A percentile compares a stretch with the other conserved stretches of the same genome.
phyloP scores from a whole-genome alignment of 2,888 invertebrate species.

The Ichneumoninae sp. region DNA sequence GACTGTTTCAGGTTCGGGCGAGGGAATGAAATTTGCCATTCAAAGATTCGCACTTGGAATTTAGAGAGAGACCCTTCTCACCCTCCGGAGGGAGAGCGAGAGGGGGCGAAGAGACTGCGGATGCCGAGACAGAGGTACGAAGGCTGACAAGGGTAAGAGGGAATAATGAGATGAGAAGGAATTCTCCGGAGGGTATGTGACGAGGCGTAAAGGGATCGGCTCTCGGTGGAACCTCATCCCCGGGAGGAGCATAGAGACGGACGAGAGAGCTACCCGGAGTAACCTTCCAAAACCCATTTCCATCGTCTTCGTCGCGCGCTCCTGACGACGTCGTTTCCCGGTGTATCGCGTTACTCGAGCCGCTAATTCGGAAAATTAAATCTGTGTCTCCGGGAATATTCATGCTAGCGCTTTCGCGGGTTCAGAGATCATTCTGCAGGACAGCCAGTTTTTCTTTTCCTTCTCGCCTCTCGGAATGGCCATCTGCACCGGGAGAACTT shows the following conservation, averaged over 20 bases:
- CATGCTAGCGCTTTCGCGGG: neutral
- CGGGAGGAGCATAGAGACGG: conserved; percentile 21
- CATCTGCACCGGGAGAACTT: neutral
- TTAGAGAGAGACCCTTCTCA: neutral
- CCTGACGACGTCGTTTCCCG: conserved; percentile 24
- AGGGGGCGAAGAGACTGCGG: neutral
- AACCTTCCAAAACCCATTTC: conserved; percentile 54
- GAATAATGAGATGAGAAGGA: conserved; percentile 41
- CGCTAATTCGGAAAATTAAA: conserved; percentile 64
- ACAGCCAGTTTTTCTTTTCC: neutral
- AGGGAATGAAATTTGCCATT: neutral
- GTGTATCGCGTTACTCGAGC: conserved; percentile 46
- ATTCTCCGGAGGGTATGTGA: conserved; percentile 61
- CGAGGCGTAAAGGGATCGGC: conserved; percentile 64
- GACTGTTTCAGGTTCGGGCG: neutral
- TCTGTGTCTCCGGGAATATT: conserved; percentile 34
- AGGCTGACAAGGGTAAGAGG: neutral
- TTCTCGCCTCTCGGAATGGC: neutral
- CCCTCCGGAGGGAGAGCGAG: neutral
- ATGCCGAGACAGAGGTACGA: conserved; percentile 26
- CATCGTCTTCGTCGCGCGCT: conserved; percentile 40
- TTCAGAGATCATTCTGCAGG: neutral
- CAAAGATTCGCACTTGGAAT: conserved; percentile 8
- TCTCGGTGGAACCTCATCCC: conserved; percentile 47
- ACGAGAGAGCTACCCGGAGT: conserved; percentile 23